Percentiles rank a stretch among this genome's conserved stretches.
Evolutionary conservation across 1,140 invertebrate species (phyloP).

Genomic region (Sipha flava): DNA sequence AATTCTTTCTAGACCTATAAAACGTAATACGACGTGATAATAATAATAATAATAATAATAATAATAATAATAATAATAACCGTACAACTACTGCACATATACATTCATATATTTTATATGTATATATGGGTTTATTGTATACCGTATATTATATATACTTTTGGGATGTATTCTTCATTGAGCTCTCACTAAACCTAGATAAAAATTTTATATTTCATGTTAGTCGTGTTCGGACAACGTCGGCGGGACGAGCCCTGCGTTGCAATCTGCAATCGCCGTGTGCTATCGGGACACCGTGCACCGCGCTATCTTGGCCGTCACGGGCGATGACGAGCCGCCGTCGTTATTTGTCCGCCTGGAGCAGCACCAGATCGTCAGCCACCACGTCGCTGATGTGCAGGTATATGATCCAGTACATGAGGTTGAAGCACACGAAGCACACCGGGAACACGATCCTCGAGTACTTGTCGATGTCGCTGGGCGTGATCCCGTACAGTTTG

Average conservation of each 20-base stretch:
- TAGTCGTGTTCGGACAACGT: background rate
- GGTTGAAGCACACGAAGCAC: slow-evolving; percentile 93
- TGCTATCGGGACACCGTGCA: too few relatives aligned
- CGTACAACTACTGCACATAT: too few relatives aligned
- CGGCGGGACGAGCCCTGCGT: too few relatives aligned
- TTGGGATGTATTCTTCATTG: slow-evolving; percentile 2
- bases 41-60: background rate
- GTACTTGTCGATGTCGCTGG: slow-evolving; percentile 94
- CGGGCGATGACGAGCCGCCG: background rate
- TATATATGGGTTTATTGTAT: too few relatives aligned
- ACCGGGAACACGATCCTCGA: slow-evolving; percentile 91
- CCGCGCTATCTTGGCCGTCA: too few relatives aligned
- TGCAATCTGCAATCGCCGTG: too few relatives aligned
- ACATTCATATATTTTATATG: too few relatives aligned
- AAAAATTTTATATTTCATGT: background rate
- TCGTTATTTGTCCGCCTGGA: slow-evolving; percentile 66
- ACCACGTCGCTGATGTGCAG: slow-evolving; percentile 90
- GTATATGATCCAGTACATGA: slow-evolving; percentile 98
- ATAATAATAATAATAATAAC: background rate
- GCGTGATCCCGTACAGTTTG: slow-evolving; percentile 66
- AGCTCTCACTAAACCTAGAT: slow-evolving; percentile 27
- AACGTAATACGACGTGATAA: too few relatives aligned
- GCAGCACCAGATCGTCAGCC: slow-evolving; percentile 79
- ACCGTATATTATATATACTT: background rate
- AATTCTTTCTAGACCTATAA: background rate